phyloP scores from a whole-genome alignment of 2,797 vertebrate genomes.

The Propithecus deckenii region DNA sequence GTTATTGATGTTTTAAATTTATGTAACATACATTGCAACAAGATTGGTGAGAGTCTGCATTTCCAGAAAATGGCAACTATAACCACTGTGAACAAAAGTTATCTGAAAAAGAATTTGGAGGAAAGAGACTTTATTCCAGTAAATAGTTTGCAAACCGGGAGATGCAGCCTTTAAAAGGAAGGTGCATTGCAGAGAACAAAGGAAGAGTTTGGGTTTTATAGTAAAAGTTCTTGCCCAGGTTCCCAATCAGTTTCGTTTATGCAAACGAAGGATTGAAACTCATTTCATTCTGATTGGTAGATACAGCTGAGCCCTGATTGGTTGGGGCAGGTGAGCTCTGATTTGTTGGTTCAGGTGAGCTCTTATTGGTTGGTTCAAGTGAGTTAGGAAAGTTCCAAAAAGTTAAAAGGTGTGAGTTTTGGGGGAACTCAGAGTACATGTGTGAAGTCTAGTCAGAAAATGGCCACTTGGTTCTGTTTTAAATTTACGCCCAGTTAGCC shows the following conservation, averaged over 20 bases:
- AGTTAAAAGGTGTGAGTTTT: neutral
- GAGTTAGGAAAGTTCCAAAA: neutral
- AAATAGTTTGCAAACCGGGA: neutral
- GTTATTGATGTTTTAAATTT: neutral
- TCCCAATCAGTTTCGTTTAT: neutral
- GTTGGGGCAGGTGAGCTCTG: neutral
- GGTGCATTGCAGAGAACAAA: neutral
- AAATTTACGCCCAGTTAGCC: neutral
- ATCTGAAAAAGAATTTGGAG: neutral
- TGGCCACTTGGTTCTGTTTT: neutral
- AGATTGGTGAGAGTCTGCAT: neutral
- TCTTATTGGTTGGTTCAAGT: neutral
- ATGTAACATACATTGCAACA: neutral
- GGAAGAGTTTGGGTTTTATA: neutral
- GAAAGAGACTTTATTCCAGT: neutral
- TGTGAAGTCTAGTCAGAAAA: neutral
- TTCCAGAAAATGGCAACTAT: neutral
- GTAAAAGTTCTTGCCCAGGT: neutral
- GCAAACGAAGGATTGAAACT: neutral
- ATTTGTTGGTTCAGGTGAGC: neutral
- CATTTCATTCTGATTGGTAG: neutral
- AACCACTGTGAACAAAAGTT: neutral
- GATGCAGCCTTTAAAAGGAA: neutral
- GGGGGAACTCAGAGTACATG: neutral
- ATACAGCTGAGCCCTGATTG: neutral